phyloP scores from a whole-genome alignment of 2,888 invertebrate genomes.

The Spilarctia lutea region DNA sequence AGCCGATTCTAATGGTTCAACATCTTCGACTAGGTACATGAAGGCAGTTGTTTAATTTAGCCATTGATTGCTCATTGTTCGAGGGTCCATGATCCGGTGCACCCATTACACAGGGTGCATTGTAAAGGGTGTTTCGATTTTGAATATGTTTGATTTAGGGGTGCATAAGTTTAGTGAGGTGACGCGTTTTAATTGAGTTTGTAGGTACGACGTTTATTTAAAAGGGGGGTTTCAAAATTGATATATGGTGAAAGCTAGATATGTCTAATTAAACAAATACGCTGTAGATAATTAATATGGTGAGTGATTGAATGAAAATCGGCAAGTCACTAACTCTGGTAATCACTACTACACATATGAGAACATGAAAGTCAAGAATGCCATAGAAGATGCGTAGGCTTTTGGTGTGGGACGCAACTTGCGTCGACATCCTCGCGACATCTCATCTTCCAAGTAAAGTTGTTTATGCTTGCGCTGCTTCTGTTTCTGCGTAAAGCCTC shows the following conservation, averaged over 20 bases:
- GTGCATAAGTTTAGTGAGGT: slow-evolving; percentile 66
- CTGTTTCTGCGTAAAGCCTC: no score
- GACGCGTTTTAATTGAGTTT: slow-evolving; percentile 64
- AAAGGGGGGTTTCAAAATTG: slow-evolving; percentile 39
- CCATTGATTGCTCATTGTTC: slow-evolving; percentile 84
- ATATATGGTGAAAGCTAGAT: background rate
- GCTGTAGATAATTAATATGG: background rate
- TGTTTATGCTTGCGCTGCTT: no score
- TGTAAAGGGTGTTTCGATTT: slow-evolving; percentile 66
- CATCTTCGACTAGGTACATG: slow-evolving; percentile 41
- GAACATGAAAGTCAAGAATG: no score
- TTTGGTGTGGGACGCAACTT: no score
- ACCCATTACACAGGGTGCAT: slow-evolving; percentile 66
- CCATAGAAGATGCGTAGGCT: no score
- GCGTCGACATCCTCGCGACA: no score
- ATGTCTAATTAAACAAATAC: slow-evolving; percentile 9
- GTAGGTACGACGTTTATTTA: slow-evolving; percentile 36
- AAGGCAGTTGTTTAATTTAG: slow-evolving; percentile 82
- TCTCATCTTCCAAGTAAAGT: no score
- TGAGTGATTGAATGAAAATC: background rate
- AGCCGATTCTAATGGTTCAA: slow-evolving; percentile 26
- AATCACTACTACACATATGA: no score
- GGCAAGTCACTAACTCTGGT: background rate
- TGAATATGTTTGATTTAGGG: slow-evolving; percentile 68
- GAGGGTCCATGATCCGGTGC: slow-evolving; percentile 68